These are phyloP conservation scores for Teleogryllus occipitalis DNA, from an alignment of 1,140 invertebrate genomes.

Conservation along the genomic window DNA sequence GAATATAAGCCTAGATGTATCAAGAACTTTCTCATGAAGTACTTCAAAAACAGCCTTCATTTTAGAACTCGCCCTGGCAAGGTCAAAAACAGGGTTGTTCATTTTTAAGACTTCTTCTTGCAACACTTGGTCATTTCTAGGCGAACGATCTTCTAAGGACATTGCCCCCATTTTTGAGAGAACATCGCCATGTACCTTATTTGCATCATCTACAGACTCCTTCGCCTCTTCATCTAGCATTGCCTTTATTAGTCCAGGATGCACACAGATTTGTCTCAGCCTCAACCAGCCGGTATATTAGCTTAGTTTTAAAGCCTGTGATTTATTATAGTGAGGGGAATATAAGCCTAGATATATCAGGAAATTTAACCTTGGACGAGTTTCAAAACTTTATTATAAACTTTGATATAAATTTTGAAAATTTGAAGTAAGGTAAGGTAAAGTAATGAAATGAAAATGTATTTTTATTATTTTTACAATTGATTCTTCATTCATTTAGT, in stretches of 20 bases:
- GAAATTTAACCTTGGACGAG: no score
- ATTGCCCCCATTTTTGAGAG: conserved; percentile 51
- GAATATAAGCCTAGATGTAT: no score
- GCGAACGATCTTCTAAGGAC: conserved; percentile 33
- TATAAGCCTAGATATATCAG: no score
- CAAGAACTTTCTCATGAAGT: conserved; percentile 43
- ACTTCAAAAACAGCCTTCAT: conserved; percentile 19
- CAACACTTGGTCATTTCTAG: conserved; percentile 23
- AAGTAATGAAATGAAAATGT: no score
- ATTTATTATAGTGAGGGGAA: no score
- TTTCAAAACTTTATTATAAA: no score
- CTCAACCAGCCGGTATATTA: no score
- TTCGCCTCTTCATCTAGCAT: conserved; percentile 36
- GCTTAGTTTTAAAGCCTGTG: no score
- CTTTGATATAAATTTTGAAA: no score
- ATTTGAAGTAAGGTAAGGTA: no score
- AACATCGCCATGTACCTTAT: conserved; percentile 43
- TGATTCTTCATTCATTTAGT: no score
- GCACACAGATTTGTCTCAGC: conserved; percentile 79
- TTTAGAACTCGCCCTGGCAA: conserved; percentile 51
- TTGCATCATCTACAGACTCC: conserved; percentile 32
- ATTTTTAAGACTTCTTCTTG: conserved; percentile 8
- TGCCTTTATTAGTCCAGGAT: conserved; percentile 64
- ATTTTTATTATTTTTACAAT: no score
- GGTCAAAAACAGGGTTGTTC: conserved; percentile 59